phyloP scores from a whole-genome alignment of 2,797 vertebrate species.

The Coreius guichenoti region DNA sequence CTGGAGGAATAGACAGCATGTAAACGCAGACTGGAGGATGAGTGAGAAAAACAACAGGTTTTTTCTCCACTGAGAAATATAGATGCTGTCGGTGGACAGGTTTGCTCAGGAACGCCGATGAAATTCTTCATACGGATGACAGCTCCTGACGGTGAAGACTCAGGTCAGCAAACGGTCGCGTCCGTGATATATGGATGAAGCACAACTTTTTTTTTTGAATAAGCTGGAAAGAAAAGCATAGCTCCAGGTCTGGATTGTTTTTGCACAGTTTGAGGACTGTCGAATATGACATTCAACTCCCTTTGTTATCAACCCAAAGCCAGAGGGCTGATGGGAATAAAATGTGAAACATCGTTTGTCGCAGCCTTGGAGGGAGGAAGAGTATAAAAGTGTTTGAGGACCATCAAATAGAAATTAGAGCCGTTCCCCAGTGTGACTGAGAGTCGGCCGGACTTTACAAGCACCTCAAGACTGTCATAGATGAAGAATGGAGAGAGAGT shows the following conservation, averaged over 20 bases:
- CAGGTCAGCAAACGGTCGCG: slow-evolving; percentile 37
- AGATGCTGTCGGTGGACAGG: slow-evolving; percentile 23
- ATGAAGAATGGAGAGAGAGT: slow-evolving; percentile 19
- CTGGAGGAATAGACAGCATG: slow-evolving; percentile 35
- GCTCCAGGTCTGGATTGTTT: slow-evolving; percentile 66
- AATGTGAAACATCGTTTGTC: slow-evolving; percentile 58
- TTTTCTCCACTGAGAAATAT: slow-evolving; percentile 44
- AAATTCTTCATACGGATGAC: slow-evolving; percentile 26
- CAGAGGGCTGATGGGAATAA: slow-evolving; percentile 50
- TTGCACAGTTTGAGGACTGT: slow-evolving; percentile 61
- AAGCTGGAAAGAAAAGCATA: slow-evolving; percentile 34
- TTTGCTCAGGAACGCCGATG: slow-evolving; percentile 31
- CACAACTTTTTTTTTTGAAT: slow-evolving; percentile 23
- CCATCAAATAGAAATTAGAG: slow-evolving; percentile 55
- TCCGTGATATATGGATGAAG: slow-evolving; percentile 44
- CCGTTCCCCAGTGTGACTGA: slow-evolving; percentile 27
- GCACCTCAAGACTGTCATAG: neutral
- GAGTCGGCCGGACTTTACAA: slow-evolving; percentile 29
- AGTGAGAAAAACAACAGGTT: slow-evolving; percentile 31
- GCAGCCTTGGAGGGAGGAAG: slow-evolving; percentile 27
- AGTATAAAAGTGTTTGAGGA: slow-evolving; percentile 50
- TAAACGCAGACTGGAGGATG: slow-evolving; percentile 48
- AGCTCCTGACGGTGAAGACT: slow-evolving; percentile 26
- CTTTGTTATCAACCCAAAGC: slow-evolving; percentile 45
- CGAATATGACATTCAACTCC: slow-evolving; percentile 61